Evolutionary conservation across 2,888 invertebrate species (phyloP).

Genomic region (Boloria selene): DNA sequence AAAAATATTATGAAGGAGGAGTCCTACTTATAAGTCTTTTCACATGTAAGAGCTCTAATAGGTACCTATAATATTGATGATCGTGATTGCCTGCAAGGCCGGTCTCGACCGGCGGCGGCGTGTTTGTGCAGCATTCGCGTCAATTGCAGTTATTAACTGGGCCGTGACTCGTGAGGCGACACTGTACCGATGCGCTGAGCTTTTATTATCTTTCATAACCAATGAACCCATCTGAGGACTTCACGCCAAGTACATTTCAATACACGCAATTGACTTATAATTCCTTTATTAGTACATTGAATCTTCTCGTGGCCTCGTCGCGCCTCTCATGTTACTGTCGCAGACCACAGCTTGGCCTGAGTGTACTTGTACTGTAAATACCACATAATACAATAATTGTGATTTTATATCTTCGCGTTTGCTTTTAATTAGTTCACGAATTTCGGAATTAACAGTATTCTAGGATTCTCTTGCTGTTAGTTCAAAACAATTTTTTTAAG

Average conservation of each 20-base stretch:
- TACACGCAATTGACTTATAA: constrained; percentile 25
- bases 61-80: neutral
- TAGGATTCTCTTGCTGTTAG: too few species aligned
- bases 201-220: constrained; percentile 13
- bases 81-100: constrained; percentile 9
- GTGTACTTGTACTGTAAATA: neutral
- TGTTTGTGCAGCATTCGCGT: constrained; percentile 5
- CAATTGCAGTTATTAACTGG: constrained; percentile 22
- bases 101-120: constrained; percentile 4
- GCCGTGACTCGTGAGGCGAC: constrained; percentile 1
- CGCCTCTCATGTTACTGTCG: constrained; percentile 2
- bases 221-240: constrained; percentile 13
- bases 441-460: too few species aligned
- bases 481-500: too few species aligned
- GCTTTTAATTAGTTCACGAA: too few species aligned
- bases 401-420: neutral
- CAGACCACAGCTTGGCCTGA: neutral
- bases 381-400: neutral
- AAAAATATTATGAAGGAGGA: too few species aligned
- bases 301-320: neutral
- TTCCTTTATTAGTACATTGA: constrained; percentile 7
- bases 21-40: neutral
- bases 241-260: constrained; percentile 29
- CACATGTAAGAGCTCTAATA: neutral
- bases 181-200: neutral